Percentiles rank a stretch among this genome's conserved stretches.
Conservation (phyloP, 2,888 invertebrate species). For the Steinernema hermaphroditum region DNA sequence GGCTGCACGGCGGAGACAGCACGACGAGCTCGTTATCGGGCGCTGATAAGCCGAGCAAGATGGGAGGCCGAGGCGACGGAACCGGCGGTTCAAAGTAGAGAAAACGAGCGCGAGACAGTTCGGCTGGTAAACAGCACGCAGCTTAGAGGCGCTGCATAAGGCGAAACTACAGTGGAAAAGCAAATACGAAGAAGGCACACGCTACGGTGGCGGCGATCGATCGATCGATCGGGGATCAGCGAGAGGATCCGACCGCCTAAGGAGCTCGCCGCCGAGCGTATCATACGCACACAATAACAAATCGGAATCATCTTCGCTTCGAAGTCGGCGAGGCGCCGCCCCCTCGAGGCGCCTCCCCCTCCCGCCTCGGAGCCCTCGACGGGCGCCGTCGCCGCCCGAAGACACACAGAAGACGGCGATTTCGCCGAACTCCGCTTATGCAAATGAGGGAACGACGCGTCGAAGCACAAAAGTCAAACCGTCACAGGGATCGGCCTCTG, state of each 20-base stretch:
- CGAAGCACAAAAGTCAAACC: slow-evolving; percentile 27
- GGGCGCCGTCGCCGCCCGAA: neutral
- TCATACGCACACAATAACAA: slow-evolving; percentile 29
- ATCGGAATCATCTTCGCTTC: slow-evolving; percentile 27
- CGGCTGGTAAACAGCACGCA: slow-evolving; percentile 9
- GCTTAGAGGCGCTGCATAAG: neutral
- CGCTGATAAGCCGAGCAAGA: slow-evolving; percentile 19
- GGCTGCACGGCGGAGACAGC: slow-evolving; percentile 7
- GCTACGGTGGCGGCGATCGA: neutral
- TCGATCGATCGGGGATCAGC: neutral
- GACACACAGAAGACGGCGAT: neutral
- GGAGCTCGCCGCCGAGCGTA: slow-evolving; percentile 15
- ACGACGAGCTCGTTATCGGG: slow-evolving; percentile 10
- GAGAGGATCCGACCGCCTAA: neutral
- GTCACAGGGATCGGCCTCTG: slow-evolving; percentile 17
- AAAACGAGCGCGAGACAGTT: slow-evolving; percentile 24
- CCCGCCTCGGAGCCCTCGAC: slow-evolving; percentile 7
- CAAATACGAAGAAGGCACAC: neutral
- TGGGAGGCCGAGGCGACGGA: neutral
- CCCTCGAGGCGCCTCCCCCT: neutral
- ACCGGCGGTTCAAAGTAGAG: slow-evolving; percentile 5
- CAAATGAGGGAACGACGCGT: neutral
- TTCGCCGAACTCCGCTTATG: slow-evolving; percentile 13
- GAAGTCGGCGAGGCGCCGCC: slow-evolving; percentile 1
- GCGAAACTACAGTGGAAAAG: neutral